Base-by-base conservation (phyloP, 2,888 invertebrate species). In the Drosophila maculinotata region DNA sequence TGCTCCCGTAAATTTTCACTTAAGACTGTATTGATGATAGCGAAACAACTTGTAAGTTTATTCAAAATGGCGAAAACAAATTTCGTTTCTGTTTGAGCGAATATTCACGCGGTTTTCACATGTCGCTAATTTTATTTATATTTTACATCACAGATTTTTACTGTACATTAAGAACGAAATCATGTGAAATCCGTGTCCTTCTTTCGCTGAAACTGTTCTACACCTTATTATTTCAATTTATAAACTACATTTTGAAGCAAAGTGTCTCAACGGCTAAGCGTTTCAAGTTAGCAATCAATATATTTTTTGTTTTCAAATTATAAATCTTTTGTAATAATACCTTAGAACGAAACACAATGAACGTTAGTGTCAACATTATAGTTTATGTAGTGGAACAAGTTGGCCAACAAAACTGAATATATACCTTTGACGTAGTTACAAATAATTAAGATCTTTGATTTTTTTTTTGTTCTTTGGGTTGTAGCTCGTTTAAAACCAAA, bases 11-110 rank as follows among this genome's bases (percentile, higher is more conserved):
- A 97, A 93, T 99, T 99, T 94, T 95, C 97, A 91, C 94, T 98
- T 92, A 99, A 98, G 95, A 98, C 98, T 93, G 98, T 98, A 92
- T 95, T 98, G 92, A 97, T 97, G 97, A 96, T 98, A 93, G 97
- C 98, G 92, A 97, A 97, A 93, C 98, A 99, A 94, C 95, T 98
- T 94, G 98, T 98, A 93, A 95, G 96, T 94, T 89, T 62, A 65
- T 58, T 23, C 35, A 59, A 66, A 65, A 30, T 23, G 31, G 14
- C 12, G 17, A 25, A 31, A 47, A 31, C 12, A 33, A 58, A 39
- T 39, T 57, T 41, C 6, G 28, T 41, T 28, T 51, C 33, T 42
- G 39, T 42, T 67, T 67, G 10, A 45, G 49, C 52, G 51, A 63
- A 25, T n/a, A n/a, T 44, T 51, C 23, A 36, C 47, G 38, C 49